Conservation (phyloP, 2,113 vertebrate genomes). For the Amazona guildingii region DNA sequence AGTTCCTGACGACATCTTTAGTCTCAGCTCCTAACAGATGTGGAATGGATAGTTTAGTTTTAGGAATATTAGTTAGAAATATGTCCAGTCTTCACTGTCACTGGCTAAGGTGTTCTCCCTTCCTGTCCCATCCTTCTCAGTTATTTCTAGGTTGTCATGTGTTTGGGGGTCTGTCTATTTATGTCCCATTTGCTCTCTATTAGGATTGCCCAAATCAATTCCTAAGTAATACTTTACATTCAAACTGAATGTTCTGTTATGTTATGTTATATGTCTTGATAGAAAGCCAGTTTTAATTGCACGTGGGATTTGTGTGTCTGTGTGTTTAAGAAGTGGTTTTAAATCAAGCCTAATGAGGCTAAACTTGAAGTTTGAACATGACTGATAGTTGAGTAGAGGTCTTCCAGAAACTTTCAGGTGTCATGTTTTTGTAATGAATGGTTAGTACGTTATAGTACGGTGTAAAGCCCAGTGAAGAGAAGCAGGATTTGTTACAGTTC, state of each 20-base stretch:
- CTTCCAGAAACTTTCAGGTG: background rate
- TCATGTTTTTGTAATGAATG: background rate
- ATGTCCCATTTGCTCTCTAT: background rate
- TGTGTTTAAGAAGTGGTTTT: background rate
- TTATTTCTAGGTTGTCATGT: background rate
- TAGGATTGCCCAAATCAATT: background rate
- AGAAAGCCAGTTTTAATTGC: background rate
- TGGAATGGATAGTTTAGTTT: background rate
- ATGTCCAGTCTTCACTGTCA: background rate
- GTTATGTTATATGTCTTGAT: background rate
- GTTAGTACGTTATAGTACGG: fast-evolving
- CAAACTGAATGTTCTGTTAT: background rate
- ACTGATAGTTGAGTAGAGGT: background rate
- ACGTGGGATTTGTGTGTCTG: background rate
- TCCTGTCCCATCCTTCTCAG: background rate
- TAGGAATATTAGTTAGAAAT: background rate
- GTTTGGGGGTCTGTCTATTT: background rate
- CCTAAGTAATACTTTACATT: background rate
- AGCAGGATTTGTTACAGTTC: background rate
- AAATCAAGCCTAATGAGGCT: background rate
- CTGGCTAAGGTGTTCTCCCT: background rate
- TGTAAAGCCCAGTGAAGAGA: background rate
- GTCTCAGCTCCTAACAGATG: background rate
- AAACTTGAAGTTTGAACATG: background rate
- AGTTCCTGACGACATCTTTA: background rate